Base-by-base conservation (phyloP, 2,888 invertebrate genomes). In the Drosophila paramelanica region DNA sequence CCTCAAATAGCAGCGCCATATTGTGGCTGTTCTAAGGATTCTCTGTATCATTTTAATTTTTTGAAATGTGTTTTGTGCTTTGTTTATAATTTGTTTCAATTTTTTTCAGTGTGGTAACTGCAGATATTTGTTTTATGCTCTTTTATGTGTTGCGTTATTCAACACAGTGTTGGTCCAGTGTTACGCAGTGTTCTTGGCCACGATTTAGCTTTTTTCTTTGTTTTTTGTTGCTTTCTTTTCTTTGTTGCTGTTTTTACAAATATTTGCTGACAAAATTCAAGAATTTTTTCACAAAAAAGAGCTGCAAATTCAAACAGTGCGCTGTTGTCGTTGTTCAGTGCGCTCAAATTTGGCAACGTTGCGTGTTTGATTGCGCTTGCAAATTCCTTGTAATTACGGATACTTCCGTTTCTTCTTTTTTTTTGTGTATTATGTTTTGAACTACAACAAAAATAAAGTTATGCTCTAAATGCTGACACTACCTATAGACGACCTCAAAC, bases 131-230 rank as follows among this genome's bases (percentile, higher is more conserved):
- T 31, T 38, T 39, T 1, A 27, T 52, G 39, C 52, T 50, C 14
- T 13, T 20, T 39, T 51, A 51, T 52, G 53, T 58, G 67, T 47
- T 20, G 25, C 38, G 23, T 64, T 64, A 31, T 45, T 45, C 61
- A 64, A 67, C 62, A 75, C 75, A 71, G 71, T 59, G 74, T 75
- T 75, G 75, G 71, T 75, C 72, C 74, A 75, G 73, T 64, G 57
- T 55, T 68, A 36, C 10, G 47, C 43, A 70, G 62, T 51, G 36
- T 42, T 56, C 13, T 45, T 45, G 20, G 47, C 52, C 47, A 47
- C 41, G 13, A 23, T 23, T 23, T 23, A 23, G 4, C 4, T 23
- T 23, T 4, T 3, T 23, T 23, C 14, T 8, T 17, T 14, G 13
- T 25, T 17, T 23, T 8, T 31, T 38, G 14, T 42, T 17, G 5